Conservation (phyloP, 2,888 invertebrate genomes). For the Mactromeris polynyma region DNA sequence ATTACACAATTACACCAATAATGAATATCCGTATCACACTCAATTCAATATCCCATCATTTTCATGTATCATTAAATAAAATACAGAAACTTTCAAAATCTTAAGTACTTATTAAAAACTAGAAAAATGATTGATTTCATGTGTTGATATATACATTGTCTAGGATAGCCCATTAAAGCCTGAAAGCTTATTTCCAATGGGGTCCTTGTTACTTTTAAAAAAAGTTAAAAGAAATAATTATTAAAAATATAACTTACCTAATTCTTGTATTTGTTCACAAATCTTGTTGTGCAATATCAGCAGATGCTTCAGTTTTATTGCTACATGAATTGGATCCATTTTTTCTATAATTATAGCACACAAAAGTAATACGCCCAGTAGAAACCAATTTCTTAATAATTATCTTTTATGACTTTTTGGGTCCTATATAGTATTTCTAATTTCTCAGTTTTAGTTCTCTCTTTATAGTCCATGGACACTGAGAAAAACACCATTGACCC, state of each 20-base stretch:
- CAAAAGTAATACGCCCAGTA: neutral
- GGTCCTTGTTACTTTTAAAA: no score
- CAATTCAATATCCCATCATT: no score
- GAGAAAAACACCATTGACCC: slow-evolving; percentile 22
- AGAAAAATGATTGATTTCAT: no score
- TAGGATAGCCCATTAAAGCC: no score
- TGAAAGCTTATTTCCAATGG: no score
- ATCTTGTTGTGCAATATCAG: slow-evolving; percentile 38
- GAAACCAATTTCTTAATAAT: neutral
- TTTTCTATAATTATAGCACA: neutral
- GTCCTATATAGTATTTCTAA: neutral
- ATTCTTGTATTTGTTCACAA: slow-evolving; percentile 21
- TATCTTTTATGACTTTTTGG: neutral
- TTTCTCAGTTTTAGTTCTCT: slow-evolving; percentile 11
- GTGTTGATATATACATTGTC: no score
- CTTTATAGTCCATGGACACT: slow-evolving; percentile 18
- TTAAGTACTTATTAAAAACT: no score
- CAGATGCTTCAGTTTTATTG: slow-evolving; percentile 29
- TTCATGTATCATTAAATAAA: no score
- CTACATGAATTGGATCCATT: slow-evolving; percentile 35
- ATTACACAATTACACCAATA: no score
- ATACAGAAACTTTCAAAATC: no score
- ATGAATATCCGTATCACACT: no score
- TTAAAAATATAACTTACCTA: slow-evolving; percentile 44
- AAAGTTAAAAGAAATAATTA: no score